Base-by-base conservation (phyloP, 2,113 vertebrate genomes). In the Seriola rivoliana region DNA sequence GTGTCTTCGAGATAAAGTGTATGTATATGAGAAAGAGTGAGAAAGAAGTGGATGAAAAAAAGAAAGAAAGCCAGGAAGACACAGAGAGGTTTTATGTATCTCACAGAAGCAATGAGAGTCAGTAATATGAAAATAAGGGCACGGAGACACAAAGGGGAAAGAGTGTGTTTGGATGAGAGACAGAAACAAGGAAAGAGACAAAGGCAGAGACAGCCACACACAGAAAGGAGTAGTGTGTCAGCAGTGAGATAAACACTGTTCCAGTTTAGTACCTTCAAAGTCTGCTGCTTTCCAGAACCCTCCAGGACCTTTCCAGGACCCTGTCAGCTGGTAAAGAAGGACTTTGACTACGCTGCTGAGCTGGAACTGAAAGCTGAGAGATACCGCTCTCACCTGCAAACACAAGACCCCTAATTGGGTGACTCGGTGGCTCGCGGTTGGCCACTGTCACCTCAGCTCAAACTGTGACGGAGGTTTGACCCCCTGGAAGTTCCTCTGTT, bases 291-390 rank as follows among this genome's bases (percentile, higher is more conserved):
- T 78, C 65, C 70, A 71, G 42, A 57, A 86, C n/a, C 72, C 46
- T 75, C 59, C 74, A 67, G 63, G 70, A 84, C 10, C 54, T 78
- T 71, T 77, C 59, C 63, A 66, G 58, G 64, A 71, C 74, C 58
- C 12, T 1, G 67, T 76, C 73, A 75, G 64, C 63, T 32, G 44
- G 4, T 13, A 36, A 58, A 59, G 38, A 54, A 16, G 8, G 32
- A 54, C 65, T 79, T 19, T 60, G 60, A 8, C 72, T 48, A n/a
- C 57, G 19, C 23, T 9, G 4, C 46, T 0, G 58, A 72, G 38
- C 57, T 77, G 68, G 68, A 77, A 60, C 17, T 42, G 38, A 59
- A 52, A 60, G 40, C 68, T 25, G 62, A 68, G 34, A 6, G 65
- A 68, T 66, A 23, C 65, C 5, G n/a, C 32, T 67, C 54, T 75